Conservation (phyloP, 2,797 vertebrate species). For the Falco biarmicus region DNA sequence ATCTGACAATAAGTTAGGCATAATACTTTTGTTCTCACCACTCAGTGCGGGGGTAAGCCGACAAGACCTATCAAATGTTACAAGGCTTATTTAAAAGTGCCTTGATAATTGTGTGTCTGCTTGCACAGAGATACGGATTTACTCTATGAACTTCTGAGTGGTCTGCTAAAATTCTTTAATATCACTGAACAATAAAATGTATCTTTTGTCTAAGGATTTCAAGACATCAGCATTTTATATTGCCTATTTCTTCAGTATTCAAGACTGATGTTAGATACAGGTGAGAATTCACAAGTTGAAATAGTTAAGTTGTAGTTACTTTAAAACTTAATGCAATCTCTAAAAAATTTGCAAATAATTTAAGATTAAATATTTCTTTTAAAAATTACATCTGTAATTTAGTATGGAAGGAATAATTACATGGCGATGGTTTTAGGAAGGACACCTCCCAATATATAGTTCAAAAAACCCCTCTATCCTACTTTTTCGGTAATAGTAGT, state of each 20-base stretch:
- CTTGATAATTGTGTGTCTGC: neutral
- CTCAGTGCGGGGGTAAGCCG: neutral
- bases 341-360: neutral
- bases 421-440: neutral
- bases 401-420: neutral
- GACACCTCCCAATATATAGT: neutral
- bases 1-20: neutral
- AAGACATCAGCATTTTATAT: slow-evolving; percentile 9
- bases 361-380: slow-evolving; percentile 1
- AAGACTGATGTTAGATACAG: neutral
- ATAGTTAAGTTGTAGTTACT: neutral
- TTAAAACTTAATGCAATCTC: neutral
- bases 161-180: neutral
- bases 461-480: neutral
- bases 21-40: neutral
- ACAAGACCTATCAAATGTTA: neutral
- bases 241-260: neutral
- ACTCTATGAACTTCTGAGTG: neutral
- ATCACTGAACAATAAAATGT: neutral
- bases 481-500: neutral
- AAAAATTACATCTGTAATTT: slow-evolving; percentile 19
- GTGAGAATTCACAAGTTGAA: neutral
- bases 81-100: neutral
- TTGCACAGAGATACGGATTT: neutral
- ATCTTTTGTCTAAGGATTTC: neutral